A percentile compares a stretch with the other conserved stretches of the same genome.
Conservation (phyloP, 2,113 vertebrate species). For the Eretmochelys imbricata region DNA sequence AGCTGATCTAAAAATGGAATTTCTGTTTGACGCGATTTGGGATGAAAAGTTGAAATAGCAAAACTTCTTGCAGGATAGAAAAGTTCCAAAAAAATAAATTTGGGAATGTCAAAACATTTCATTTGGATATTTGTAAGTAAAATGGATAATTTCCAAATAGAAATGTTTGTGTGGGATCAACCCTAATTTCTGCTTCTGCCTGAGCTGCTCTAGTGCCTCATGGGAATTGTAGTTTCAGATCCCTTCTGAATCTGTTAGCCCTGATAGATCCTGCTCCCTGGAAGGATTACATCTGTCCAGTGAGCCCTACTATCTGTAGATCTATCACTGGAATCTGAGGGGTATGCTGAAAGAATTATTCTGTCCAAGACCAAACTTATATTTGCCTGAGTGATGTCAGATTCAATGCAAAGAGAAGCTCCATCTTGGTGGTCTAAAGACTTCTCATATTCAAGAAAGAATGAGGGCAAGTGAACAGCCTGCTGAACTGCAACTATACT, state of each 20-base stretch:
- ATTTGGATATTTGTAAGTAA: background rate
- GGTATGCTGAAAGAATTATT: fast-evolving
- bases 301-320: fast-evolving
- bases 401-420: background rate
- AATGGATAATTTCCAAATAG: background rate
- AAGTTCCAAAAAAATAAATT: background rate
- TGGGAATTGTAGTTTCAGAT: background rate
- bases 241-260: background rate
- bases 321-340: fast-evolving
- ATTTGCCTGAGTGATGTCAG: background rate
- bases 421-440: background rate
- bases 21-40: background rate
- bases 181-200: background rate
- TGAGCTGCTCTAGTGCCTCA: background rate
- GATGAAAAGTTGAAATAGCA: background rate
- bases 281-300: background rate
- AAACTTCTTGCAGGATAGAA: background rate
- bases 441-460: background rate
- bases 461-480: background rate
- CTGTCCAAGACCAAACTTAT: background rate
- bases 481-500: no score
- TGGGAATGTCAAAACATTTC: background rate
- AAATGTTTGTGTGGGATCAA: background rate
- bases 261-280: background rate
- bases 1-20: background rate